phyloP scores from a whole-genome alignment of 2,113 vertebrate genomes.

The Leuciscus idus region DNA sequence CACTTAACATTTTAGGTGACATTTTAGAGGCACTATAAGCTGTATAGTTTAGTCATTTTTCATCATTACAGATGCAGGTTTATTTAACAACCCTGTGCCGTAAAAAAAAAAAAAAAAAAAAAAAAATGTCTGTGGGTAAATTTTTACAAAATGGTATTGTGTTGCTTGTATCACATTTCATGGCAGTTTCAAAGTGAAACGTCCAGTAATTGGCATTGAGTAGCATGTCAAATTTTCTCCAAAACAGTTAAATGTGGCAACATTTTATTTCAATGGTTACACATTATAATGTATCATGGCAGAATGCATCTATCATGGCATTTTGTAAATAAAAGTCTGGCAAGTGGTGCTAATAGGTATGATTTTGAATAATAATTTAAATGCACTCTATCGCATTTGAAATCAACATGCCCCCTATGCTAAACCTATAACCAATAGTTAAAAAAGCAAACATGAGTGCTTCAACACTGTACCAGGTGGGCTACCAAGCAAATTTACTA shows the following conservation, averaged over 20 bases:
- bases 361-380: background rate
- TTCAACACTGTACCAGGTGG: too few relatives aligned
- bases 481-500: background rate
- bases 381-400: background rate
- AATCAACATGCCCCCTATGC: background rate
- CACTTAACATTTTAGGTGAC: background rate
- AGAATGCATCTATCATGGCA: background rate
- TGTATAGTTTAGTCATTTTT: rapidly evolving
- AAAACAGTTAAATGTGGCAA: background rate
- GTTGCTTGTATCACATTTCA: too few relatives aligned
- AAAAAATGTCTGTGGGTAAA: too few relatives aligned
- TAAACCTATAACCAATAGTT: background rate
- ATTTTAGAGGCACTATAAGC: background rate
- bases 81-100: background rate
- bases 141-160: too few relatives aligned
- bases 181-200: too few relatives aligned
- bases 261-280: background rate
- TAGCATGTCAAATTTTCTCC: too few relatives aligned
- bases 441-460: background rate
- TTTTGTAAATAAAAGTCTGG: background rate
- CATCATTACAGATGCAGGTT: background rate
- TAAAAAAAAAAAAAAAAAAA: too few relatives aligned
- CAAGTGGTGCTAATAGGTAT: background rate
- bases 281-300: background rate
- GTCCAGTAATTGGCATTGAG: too few relatives aligned